phyloP scores from a whole-genome alignment of 2,888 invertebrate genomes.

The Gastracanthus pulcherrimus region DNA sequence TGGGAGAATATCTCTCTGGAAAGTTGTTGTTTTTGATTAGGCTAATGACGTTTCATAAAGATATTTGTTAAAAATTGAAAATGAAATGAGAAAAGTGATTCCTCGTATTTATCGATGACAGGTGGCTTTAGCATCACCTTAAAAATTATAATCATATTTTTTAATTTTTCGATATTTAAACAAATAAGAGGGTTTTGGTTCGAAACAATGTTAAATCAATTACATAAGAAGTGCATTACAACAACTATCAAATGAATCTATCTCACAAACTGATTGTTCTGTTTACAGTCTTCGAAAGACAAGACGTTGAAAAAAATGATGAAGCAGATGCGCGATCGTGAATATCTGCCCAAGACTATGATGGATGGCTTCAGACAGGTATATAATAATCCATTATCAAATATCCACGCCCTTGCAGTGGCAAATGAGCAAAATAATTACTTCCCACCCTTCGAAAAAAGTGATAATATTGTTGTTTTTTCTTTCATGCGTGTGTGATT shows the following conservation, averaged over 20 bases:
- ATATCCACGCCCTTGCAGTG: background rate
- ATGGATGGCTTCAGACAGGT: slow-evolving; percentile 52
- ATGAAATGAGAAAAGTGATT: too few species aligned
- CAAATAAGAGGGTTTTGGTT: background rate
- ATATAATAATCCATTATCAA: too few species aligned
- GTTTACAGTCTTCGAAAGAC: slow-evolving; percentile 54
- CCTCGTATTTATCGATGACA: too few species aligned
- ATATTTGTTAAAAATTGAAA: too few species aligned
- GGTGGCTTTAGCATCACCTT: too few species aligned
- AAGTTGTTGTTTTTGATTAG: too few species aligned
- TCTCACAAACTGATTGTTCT: background rate
- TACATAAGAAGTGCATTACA: slow-evolving; percentile 9
- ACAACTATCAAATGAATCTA: background rate
- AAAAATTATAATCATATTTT: too few species aligned
- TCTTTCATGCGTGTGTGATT: background rate
- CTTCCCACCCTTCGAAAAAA: too few species aligned
- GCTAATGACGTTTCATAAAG: too few species aligned
- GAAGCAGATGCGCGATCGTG: slow-evolving; percentile 54
- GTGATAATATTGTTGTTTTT: too few species aligned
- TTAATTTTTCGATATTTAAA: too few species aligned
- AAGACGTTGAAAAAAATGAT: slow-evolving; percentile 50
- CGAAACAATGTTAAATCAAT: background rate
- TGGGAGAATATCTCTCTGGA: too few species aligned
- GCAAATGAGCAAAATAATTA: background rate
- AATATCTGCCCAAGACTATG: slow-evolving; percentile 56